phyloP scores from a whole-genome alignment of 2,888 invertebrate species.

The Synergus itoensis region DNA sequence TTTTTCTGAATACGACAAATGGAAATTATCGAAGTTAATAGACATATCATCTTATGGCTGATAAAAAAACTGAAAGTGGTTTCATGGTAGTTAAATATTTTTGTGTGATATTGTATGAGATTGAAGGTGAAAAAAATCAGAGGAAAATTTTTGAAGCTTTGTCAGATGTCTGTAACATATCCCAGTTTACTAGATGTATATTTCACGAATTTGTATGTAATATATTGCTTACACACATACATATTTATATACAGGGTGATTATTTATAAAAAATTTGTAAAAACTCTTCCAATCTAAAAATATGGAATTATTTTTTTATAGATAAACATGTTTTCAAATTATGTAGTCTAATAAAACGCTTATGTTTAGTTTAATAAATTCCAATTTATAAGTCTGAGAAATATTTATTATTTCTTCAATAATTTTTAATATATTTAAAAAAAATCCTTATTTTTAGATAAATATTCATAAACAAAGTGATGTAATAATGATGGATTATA shows the following conservation, averaged over 20 bases:
- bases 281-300: not conserved
- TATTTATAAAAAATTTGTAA: slow-evolving; percentile 10
- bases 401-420: not conserved
- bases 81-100: not conserved
- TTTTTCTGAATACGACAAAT: slow-evolving; percentile 41
- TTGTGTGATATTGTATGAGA: slow-evolving; percentile 1
- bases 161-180: not conserved
- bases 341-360: not conserved
- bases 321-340: no score
- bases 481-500: not conserved
- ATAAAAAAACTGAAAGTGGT: slow-evolving; percentile 42
- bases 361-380: not conserved
- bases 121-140: not conserved
- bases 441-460: slow-evolving; percentile 2
- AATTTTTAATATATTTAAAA: not conserved
- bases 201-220: not conserved
- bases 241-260: not conserved
- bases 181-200: not conserved
- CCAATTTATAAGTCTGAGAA: not conserved
- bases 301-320: not conserved
- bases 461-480: not conserved
- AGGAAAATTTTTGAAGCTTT: not conserved
- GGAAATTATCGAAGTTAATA: slow-evolving; percentile 40
- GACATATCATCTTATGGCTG: slow-evolving; percentile 63
- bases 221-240: not conserved